Conservation (phyloP, 2,888 invertebrate genomes). For the Drosophila acutilabella region DNA sequence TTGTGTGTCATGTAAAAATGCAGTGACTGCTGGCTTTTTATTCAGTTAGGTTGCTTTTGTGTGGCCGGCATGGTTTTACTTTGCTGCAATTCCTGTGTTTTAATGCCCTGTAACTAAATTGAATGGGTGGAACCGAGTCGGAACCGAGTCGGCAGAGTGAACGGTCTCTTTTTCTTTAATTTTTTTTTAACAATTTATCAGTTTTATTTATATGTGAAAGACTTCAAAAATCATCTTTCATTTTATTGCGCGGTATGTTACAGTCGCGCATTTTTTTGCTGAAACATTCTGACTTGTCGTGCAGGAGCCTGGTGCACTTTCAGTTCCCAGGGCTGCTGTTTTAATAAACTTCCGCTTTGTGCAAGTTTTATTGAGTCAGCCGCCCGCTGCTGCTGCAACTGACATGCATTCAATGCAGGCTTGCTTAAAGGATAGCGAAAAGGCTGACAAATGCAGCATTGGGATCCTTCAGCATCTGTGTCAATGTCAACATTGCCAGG, state of each 20-base stretch:
- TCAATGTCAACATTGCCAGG: slow-evolving; percentile 73
- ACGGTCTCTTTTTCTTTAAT: not conserved
- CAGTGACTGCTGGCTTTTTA: slow-evolving; percentile 41
- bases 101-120: slow-evolving; percentile 27
- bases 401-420: slow-evolving; percentile 61
- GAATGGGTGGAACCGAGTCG: not conserved
- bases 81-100: slow-evolving; percentile 40
- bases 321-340: slow-evolving; percentile 53
- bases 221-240: not conserved
- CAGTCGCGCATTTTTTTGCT: not conserved
- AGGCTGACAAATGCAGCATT: slow-evolving; percentile 16
- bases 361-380: slow-evolving; percentile 66
- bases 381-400: slow-evolving; percentile 39
- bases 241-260: slow-evolving; percentile 1
- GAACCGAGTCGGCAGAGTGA: not conserved
- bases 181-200: no score
- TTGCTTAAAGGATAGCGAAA: not conserved
- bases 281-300: slow-evolving; percentile 29
- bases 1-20: slow-evolving; percentile 33
- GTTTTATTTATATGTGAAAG: not conserved
- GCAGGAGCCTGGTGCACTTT: slow-evolving; percentile 35
- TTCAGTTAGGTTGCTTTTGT: slow-evolving; percentile 30
- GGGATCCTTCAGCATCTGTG: slow-evolving; percentile 65
- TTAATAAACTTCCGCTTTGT: slow-evolving; percentile 79
- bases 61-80: slow-evolving; percentile 50